Evolutionary conservation across 2,888 invertebrate species (phyloP).

Genomic region (Ephialtes manifestator): DNA sequence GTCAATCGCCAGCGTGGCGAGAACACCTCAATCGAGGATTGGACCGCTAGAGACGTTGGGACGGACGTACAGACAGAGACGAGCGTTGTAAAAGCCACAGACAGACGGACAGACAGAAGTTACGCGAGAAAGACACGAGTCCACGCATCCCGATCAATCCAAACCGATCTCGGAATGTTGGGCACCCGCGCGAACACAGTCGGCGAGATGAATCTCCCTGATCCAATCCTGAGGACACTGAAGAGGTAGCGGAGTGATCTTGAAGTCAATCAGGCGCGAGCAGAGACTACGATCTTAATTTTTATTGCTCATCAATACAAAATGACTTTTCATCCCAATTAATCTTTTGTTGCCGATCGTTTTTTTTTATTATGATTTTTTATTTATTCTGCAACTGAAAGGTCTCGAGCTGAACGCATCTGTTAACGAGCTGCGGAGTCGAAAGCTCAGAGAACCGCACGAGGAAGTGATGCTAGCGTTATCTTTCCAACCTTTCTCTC

Average conservation of each 20-base stretch:
- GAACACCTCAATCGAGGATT: constrained; percentile 55
- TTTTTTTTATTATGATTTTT: neutral
- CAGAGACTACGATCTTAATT: neutral
- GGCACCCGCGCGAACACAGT: neutral
- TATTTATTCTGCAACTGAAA: neutral
- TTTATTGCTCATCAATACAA: neutral
- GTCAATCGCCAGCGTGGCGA: constrained; percentile 20
- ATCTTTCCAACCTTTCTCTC: constrained; percentile 7
- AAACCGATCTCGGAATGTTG: constrained; percentile 47
- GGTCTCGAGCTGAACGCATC: neutral
- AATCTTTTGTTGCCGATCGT: neutral
- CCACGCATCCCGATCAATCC: constrained; percentile 36
- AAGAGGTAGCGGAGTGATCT: neutral
- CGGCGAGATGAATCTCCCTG: constrained; percentile 8
- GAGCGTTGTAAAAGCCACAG: constrained; percentile 5
- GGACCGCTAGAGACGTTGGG: neutral
- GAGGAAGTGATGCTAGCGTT: constrained; percentile 24
- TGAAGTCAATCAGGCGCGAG: neutral
- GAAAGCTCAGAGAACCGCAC: constrained; percentile 8
- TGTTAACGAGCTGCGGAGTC: constrained; percentile 7
- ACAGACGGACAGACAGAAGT: constrained; percentile 38
- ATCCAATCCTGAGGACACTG: neutral
- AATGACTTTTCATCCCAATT: neutral
- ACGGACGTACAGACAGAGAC: constrained; percentile 5
- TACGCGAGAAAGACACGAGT: constrained; percentile 33